Evolutionary conservation across 2,113 vertebrate genomes (phyloP).

Genomic region (Phocoena phocoena): DNA sequence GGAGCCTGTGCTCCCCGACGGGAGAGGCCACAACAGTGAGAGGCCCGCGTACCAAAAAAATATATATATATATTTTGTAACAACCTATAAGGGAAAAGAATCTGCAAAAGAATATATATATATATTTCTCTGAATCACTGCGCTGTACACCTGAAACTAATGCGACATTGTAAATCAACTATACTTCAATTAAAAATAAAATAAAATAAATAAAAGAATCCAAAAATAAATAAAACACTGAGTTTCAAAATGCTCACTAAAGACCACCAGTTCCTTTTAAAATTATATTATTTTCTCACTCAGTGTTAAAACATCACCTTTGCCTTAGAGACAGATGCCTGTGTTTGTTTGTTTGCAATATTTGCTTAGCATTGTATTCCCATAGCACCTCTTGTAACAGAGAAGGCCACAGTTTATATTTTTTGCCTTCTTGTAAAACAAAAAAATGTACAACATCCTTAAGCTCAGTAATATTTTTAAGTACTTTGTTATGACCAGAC

Average conservation of each 20-base stretch:
- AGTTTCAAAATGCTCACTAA: neutral
- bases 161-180: too few species aligned
- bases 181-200: too few species aligned
- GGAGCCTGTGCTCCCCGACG: too few species aligned
- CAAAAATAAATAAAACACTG: too few species aligned
- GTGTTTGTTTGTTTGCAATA: neutral
- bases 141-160: too few species aligned
- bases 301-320: neutral
- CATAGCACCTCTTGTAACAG: neutral
- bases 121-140: too few species aligned
- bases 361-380: neutral
- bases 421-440: neutral
- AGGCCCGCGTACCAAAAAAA: too few species aligned
- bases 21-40: too few species aligned
- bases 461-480: neutral
- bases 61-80: too few species aligned
- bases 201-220: too few species aligned
- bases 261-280: neutral
- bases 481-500: neutral
- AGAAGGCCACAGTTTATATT: neutral
- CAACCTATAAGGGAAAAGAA: too few species aligned
- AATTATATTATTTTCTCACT: neutral
- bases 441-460: neutral
- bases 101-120: too few species aligned
- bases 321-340: neutral